These are phyloP conservation scores for Chelonia mydas DNA, from an alignment of 2,797 vertebrate genomes.

Conservation along the genomic window DNA sequence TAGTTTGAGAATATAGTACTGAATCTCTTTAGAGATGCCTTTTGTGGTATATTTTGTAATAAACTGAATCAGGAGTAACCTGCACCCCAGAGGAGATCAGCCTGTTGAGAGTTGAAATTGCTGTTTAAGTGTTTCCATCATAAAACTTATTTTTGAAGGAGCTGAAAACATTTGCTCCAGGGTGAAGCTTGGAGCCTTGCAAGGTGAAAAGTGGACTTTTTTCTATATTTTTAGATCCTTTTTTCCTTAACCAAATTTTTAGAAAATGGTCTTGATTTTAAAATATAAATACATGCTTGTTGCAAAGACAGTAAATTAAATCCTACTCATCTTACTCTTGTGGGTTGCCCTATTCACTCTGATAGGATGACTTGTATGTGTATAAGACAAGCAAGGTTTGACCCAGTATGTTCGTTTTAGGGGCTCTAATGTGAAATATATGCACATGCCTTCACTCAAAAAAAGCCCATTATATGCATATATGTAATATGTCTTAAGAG, in stretches of 20 bases:
- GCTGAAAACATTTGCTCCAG: background rate
- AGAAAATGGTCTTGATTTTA: background rate
- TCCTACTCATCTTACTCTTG: background rate
- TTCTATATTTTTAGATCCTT: background rate
- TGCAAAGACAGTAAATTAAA: background rate
- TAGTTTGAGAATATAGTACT: conserved; percentile 17
- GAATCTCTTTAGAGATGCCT: conserved; percentile 48
- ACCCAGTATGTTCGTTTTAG: background rate
- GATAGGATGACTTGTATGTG: background rate
- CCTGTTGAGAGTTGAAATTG: background rate
- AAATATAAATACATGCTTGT: background rate
- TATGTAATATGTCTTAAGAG: background rate
- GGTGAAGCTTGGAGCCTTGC: background rate
- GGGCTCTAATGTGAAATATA: background rate
- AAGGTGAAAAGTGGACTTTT: background rate
- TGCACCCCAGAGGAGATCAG: background rate
- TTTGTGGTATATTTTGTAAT: conserved; percentile 10
- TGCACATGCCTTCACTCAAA: background rate
- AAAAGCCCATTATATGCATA: background rate
- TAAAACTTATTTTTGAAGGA: background rate
- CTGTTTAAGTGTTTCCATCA: background rate
- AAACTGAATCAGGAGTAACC: conserved; percentile 10
- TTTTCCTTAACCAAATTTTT: background rate
- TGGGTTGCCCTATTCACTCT: background rate
- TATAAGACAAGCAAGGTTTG: background rate